Evolutionary conservation across 2,888 invertebrate species (phyloP).

Genomic region (Gisinianus flammeolus): DNA sequence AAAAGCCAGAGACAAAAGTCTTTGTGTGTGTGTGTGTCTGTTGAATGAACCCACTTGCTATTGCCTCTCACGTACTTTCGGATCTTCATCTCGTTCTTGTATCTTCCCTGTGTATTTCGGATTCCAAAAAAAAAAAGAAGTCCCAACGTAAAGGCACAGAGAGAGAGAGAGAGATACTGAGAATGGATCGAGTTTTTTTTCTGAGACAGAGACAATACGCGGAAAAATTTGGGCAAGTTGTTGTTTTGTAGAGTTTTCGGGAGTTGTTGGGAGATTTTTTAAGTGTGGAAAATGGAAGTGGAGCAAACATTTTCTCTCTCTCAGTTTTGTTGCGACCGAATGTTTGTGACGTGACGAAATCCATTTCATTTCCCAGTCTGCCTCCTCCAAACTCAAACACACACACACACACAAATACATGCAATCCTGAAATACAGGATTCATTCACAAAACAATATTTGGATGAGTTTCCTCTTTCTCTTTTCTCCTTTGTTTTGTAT

Average conservation of each 20-base stretch:
- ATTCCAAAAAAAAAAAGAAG: no score
- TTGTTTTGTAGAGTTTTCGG: neutral
- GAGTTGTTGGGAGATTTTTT: neutral
- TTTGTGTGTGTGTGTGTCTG: neutral
- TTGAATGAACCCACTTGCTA: conserved; percentile 8
- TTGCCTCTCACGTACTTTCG: conserved; percentile 29
- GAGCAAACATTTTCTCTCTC: conserved; percentile 17
- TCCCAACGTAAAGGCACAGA: no score
- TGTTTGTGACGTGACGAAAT: conserved; percentile 56
- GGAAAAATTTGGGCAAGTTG: neutral
- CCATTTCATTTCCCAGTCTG: conserved; percentile 33
- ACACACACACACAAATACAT: neutral
- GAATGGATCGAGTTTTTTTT: neutral
- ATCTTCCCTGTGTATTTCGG: no score
- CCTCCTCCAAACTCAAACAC: neutral
- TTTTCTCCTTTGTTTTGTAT: conserved; percentile 29
- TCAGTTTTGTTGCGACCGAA: conserved; percentile 40
- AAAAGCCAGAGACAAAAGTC: no score
- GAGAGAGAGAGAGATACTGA: no score
- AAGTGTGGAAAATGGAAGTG: conserved; percentile 8
- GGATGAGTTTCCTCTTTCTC: conserved; percentile 28
- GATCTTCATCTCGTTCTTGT: conserved; percentile 24
- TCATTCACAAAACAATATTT: conserved; percentile 19
- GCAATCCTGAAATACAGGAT: neutral
- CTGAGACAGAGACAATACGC: neutral